phyloP scores from a whole-genome alignment of 2,888 invertebrate genomes.

The Agonopterix subpropinquella region DNA sequence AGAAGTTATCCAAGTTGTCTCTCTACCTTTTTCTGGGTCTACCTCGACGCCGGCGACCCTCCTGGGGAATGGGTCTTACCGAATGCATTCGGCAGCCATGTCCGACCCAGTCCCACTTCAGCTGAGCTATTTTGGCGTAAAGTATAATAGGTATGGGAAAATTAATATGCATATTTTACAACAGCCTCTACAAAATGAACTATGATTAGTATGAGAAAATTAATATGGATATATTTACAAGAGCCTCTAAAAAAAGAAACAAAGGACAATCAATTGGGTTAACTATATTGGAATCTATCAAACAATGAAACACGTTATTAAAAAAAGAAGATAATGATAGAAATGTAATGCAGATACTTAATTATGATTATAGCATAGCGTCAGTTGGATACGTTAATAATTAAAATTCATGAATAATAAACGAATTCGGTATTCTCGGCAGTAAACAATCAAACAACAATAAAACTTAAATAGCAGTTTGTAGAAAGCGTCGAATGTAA shows the following conservation, averaged over 20 bases:
- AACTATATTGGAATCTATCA: slow-evolving; percentile 37
- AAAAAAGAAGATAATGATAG: slow-evolving; percentile 46
- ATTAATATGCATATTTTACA: too few relatives aligned
- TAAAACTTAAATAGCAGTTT: slow-evolving; percentile 42
- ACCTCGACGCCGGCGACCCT: too few relatives aligned
- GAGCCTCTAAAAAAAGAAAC: slow-evolving; percentile 5
- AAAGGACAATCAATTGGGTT: slow-evolving; percentile 37
- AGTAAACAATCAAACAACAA: slow-evolving; percentile 43
- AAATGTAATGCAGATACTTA: slow-evolving; percentile 25
- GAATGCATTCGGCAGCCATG: too few relatives aligned
- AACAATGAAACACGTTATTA: slow-evolving; percentile 45
- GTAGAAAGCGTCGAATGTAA: slow-evolving; percentile 35
- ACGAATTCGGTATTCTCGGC: slow-evolving; percentile 39
- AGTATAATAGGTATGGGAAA: too few relatives aligned
- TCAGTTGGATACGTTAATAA: slow-evolving; percentile 43
- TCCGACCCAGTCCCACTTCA: too few relatives aligned
- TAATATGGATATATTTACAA: too few relatives aligned
- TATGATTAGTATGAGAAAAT: too few relatives aligned
- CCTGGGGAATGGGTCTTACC: too few relatives aligned
- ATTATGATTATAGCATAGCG: slow-evolving; percentile 41
- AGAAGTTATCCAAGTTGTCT: too few relatives aligned
- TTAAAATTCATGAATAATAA: slow-evolving; percentile 51
- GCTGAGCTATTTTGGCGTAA: too few relatives aligned
- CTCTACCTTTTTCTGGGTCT: too few relatives aligned
- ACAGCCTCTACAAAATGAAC: too few relatives aligned